These are phyloP conservation scores for Melanotaenia duboulayi DNA, from an alignment of 2,113 vertebrate genomes.

Conservation along the genomic window DNA sequence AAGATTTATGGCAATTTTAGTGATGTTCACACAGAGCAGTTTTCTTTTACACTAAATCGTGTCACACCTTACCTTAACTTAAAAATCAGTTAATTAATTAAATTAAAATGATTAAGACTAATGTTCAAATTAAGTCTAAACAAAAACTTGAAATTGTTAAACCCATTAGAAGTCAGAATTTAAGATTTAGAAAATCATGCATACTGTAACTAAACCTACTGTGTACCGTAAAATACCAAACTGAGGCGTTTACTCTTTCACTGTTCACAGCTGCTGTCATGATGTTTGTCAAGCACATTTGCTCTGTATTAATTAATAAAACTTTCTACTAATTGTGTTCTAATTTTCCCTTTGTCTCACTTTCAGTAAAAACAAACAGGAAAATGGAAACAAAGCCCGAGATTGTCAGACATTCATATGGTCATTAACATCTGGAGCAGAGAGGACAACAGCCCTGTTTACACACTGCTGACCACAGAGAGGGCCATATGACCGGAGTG, in stretches of 20 bases:
- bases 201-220: too few relatives aligned
- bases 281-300: neutral
- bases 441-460: constrained; percentile 66
- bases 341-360: neutral
- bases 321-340: neutral
- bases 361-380: neutral
- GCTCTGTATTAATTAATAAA: neutral
- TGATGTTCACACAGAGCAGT: too few relatives aligned
- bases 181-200: too few relatives aligned
- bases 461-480: constrained; percentile 49
- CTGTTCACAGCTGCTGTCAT: too few relatives aligned
- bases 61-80: too few relatives aligned
- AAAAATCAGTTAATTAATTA: too few relatives aligned
- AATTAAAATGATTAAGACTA: too few relatives aligned
- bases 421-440: constrained; percentile 74
- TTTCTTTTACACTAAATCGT: too few relatives aligned
- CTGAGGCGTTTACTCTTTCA: neutral
- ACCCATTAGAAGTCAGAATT: too few relatives aligned
- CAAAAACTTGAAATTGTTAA: too few relatives aligned
- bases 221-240: neutral
- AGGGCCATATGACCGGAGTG: constrained; percentile 53
- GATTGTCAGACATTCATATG: constrained; percentile 35
- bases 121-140: too few relatives aligned
- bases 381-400: constrained; percentile 27
- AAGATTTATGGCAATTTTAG: too few relatives aligned